These are phyloP conservation scores for Heterohyrax brucei DNA, from an alignment of 2,797 vertebrate genomes.

Conservation along the genomic window DNA sequence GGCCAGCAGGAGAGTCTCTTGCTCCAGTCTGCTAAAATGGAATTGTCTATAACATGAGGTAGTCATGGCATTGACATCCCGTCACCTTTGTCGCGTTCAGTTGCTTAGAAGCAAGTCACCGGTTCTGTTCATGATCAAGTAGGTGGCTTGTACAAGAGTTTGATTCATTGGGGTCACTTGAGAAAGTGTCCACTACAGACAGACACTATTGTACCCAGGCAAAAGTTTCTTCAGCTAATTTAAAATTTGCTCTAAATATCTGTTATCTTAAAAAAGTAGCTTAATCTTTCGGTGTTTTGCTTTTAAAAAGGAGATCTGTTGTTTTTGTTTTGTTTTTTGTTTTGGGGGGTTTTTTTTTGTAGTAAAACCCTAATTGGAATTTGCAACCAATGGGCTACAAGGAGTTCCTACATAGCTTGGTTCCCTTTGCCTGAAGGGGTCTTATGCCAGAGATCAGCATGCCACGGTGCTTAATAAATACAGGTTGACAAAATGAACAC, in stretches of 20 bases:
- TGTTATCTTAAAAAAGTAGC: constrained; percentile 41
- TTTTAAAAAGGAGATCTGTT: constrained; percentile 61
- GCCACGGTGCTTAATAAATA: not conserved
- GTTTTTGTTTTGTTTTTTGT: not conserved
- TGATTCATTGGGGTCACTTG: constrained; percentile 15
- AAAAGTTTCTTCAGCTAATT: constrained; percentile 45
- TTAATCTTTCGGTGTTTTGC: constrained; percentile 37
- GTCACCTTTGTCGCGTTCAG: constrained; percentile 26
- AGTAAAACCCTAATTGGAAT: constrained; percentile 43
- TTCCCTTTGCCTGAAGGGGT: not conserved
- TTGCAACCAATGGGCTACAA: not conserved
- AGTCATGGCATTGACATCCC: not conserved
- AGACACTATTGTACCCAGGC: not conserved
- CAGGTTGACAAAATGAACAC: constrained; percentile 38
- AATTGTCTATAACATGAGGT: constrained; percentile 9
- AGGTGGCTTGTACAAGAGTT: not conserved
- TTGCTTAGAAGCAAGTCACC: constrained; percentile 55
- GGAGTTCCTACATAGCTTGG: not conserved
- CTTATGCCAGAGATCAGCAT: not conserved
- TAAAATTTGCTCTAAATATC: constrained; percentile 7
- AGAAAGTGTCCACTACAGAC: not conserved
- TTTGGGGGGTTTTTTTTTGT: not conserved
- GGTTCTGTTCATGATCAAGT: not conserved
- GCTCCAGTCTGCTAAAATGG: not conserved
- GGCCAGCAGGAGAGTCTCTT: not conserved